Conservation (phyloP, 1,140 invertebrate species). For the Drosophila equinoxialis region DNA sequence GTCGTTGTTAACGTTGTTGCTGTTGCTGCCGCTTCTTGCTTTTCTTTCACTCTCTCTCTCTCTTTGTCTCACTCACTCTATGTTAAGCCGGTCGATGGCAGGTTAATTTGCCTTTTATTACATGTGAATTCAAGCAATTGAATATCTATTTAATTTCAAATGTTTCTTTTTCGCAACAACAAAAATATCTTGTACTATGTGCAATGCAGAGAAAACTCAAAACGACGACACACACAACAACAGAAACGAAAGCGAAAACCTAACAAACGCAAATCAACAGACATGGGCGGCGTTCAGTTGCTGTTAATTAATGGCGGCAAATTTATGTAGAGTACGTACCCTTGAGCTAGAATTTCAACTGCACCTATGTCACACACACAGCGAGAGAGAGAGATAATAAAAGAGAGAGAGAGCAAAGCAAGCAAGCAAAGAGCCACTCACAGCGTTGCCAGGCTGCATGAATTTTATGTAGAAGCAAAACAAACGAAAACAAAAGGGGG, state of each 20-base stretch:
- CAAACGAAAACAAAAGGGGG: background rate
- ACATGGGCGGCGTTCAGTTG: conserved; percentile 15
- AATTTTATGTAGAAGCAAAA: background rate
- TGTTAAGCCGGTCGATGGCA: too few species aligned
- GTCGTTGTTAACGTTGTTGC: conserved; percentile 10
- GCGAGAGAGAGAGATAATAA: background rate
- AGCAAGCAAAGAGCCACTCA: background rate
- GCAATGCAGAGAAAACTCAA: conserved; percentile 18
- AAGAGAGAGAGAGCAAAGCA: background rate
- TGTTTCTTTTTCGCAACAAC: background rate
- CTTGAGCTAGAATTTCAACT: background rate
- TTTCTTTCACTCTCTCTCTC: background rate
- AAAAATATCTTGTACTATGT: background rate
- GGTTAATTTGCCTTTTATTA: background rate
- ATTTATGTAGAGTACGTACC: background rate
- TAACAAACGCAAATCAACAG: conserved; percentile 13
- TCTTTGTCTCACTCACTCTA: background rate
- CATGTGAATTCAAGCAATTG: background rate
- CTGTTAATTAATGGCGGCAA: background rate
- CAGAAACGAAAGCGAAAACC: conserved; percentile 1
- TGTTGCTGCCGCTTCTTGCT: background rate
- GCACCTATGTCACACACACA: conserved; percentile 33
- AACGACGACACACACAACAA: conserved; percentile 15
- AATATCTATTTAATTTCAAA: background rate
- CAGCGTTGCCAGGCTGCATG: background rate